Evolutionary conservation across 1,140 invertebrate genomes (phyloP).

Genomic region (Drosophila baimaii): DNA sequence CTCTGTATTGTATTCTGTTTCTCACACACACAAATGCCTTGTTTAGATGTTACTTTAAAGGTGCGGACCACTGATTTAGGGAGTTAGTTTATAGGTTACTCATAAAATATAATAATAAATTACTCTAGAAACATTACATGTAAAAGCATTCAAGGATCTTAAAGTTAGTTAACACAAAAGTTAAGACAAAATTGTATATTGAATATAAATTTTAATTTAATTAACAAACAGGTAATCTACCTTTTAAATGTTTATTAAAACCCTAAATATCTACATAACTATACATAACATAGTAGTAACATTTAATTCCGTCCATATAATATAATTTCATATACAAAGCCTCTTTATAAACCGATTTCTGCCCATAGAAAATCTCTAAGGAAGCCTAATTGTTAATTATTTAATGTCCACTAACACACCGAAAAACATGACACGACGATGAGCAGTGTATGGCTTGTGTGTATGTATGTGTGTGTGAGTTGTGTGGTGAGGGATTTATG

Average conservation of each 20-base stretch:
- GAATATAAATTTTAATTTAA: not conserved
- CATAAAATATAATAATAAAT: too few relatives aligned
- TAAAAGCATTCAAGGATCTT: not conserved
- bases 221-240: too few relatives aligned
- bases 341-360: not conserved
- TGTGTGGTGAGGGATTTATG: constrained; percentile 20
- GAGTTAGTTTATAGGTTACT: not conserved
- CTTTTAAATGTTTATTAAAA: not conserved
- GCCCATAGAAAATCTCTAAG: not conserved
- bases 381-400: not conserved
- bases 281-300: not conserved
- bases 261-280: not conserved
- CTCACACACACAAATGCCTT: too few relatives aligned
- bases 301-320: too few relatives aligned
- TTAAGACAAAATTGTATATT: not conserved
- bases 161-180: not conserved
- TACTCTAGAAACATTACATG: not conserved
- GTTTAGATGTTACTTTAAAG: too few relatives aligned
- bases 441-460: constrained; percentile 26
- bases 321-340: not conserved
- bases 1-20: too few relatives aligned
- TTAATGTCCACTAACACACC: constrained; percentile 13
- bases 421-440: constrained; percentile 27
- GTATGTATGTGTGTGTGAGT: constrained; percentile 4
- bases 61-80: too few relatives aligned